A percentile compares a stretch with the other conserved stretches of the same genome.
phyloP scores from a whole-genome alignment of 2,797 vertebrate species.

The Ataeniobius toweri region DNA sequence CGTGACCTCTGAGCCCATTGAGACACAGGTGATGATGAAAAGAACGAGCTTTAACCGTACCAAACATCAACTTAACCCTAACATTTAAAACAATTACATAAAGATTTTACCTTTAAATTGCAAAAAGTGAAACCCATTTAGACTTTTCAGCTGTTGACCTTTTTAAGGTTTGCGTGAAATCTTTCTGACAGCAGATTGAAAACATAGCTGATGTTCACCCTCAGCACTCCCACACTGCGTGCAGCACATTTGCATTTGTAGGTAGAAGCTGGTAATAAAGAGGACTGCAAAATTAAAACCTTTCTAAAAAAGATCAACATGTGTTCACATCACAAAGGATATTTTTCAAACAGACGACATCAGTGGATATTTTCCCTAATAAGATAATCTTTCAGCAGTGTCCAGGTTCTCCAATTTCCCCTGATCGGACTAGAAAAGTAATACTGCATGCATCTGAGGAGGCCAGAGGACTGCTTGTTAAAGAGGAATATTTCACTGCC shows the following conservation, averaged over 20 bases:
- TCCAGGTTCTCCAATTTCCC: background rate
- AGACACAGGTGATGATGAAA: background rate
- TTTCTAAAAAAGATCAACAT: background rate
- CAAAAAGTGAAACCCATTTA: conserved; percentile 28
- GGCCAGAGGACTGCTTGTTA: background rate
- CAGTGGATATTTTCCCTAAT: background rate
- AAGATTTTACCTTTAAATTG: background rate
- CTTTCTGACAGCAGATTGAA: conserved; percentile 35
- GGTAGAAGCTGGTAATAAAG: conserved; percentile 8
- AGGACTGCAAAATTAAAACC: background rate
- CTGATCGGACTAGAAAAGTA: background rate
- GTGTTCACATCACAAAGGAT: conserved; percentile 1
- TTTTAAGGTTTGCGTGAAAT: conserved; percentile 48
- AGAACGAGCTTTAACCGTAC: background rate
- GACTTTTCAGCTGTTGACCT: conserved; percentile 34
- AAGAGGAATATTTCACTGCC: conserved; percentile 2
- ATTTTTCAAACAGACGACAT: conserved; percentile 4
- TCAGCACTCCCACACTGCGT: conserved; percentile 16
- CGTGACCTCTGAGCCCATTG: background rate
- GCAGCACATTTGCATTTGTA: conserved; percentile 25
- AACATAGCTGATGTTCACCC: conserved; percentile 13
- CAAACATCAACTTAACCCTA: background rate
- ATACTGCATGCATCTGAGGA: background rate
- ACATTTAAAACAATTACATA: background rate
- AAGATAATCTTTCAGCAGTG: background rate